Evolutionary conservation across 2,113 vertebrate species (phyloP), one percentile per base, ranked within the genome.

Genomic region (Apteryx mantelli): DNA sequence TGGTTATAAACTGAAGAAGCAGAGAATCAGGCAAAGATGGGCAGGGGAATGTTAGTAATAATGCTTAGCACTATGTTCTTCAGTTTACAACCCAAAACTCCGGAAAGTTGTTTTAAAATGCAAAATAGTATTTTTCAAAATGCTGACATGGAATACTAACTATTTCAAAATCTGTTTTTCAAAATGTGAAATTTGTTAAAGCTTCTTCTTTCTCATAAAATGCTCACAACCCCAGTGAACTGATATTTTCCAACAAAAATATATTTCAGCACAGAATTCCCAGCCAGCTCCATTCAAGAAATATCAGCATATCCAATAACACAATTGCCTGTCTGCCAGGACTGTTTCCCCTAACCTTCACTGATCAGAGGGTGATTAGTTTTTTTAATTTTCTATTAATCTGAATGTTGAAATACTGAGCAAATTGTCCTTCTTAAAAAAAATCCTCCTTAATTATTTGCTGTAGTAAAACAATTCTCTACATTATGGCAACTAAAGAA

Each of bases 71-170:
- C 36, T 4, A 1, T 4, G 28, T 6, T 64, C 76, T 21, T 26
- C 64, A 0, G 24, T 21, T 89, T n/a, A 40, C 34, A 22, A 9
- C 3, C n/a, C 36, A 20, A 3, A 22, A 61, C 42, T 30, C 36
- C 75, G 15, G 36, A 7, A 63, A 60, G 56, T 16, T 65, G 74
- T 55, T 84, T 77, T 38, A 10, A 85, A 84, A 60, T 34, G 46
- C 36, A 28, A 36, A 60, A 5, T 0, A 19, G 48, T 3, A 5
- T 0, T 20, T 83, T 91, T 77, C 25, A 18, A 14, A 7, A 25
- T 30, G 65, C 63, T n/a, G 69, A 2, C 11, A 13, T 6, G 73
- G 48, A 13, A 32, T 5, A 36, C 26, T 70, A 42, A 32, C 53
- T 46, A 50, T 46, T 78, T 36, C 44, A n/a, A 61, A 77, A 9